These are phyloP conservation scores for Gibbula magus DNA, from an alignment of 2,888 invertebrate genomes.

Conservation along the genomic window DNA sequence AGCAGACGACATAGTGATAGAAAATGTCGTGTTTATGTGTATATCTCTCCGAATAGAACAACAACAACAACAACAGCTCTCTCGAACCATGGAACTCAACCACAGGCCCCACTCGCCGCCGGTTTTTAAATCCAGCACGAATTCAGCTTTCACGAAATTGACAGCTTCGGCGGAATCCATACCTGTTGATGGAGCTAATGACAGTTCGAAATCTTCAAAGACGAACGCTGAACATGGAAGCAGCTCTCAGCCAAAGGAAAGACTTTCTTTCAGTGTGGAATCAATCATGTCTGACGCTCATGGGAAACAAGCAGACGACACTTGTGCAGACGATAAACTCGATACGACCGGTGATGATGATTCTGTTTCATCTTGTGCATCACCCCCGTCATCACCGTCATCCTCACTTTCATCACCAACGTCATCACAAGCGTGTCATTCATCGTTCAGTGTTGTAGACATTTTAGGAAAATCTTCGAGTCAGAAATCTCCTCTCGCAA, in stretches of 20 bases:
- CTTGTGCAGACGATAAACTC: not conserved
- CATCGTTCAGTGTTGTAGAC: constrained; percentile 55
- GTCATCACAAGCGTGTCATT: constrained; percentile 37
- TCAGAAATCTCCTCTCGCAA: constrained; percentile 9
- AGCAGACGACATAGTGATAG: constrained; percentile 12
- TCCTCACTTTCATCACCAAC: constrained; percentile 20
- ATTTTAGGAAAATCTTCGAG: constrained; percentile 43
- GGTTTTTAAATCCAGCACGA: constrained; percentile 30
- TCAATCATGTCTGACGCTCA: constrained; percentile 13
- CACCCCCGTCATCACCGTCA: constrained; percentile 8
- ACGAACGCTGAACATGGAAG: not conserved
- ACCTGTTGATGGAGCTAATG: constrained; percentile 12
- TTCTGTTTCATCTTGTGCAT: constrained; percentile 17
- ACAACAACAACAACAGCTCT: too few relatives aligned
- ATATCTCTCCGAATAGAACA: not conserved
- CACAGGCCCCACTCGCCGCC: not conserved
- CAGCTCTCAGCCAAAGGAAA: not conserved
- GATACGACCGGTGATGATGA: constrained; percentile 12
- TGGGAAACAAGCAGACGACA: constrained; percentile 9
- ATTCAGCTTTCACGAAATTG: constrained; percentile 44
- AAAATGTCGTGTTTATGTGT: constrained; percentile 5
- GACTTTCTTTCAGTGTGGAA: constrained; percentile 21
- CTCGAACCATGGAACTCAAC: not conserved
- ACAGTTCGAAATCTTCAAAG: not conserved
- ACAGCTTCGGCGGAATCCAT: constrained; percentile 14